These are phyloP conservation scores for Eulemur macaco DNA, from an alignment of 2,113 vertebrate species.

Conservation along the genomic window DNA sequence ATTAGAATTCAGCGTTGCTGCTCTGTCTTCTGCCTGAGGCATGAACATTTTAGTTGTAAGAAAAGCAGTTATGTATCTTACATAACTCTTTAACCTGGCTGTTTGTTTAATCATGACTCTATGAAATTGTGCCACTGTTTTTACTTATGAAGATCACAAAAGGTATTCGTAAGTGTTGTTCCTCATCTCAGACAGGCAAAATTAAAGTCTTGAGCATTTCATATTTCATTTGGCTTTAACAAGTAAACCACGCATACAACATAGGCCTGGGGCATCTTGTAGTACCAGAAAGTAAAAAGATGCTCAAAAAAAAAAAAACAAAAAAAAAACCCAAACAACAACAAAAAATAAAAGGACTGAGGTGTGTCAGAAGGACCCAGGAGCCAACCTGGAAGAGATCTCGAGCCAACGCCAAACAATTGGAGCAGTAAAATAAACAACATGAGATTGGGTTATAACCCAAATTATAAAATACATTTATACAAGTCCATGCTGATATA, in stretches of 20 bases:
- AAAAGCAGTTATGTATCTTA: background rate
- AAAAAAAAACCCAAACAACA: background rate
- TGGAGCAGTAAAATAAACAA: background rate
- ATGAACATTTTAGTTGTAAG: background rate
- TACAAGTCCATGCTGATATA: background rate
- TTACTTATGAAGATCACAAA: background rate
- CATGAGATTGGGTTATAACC: background rate
- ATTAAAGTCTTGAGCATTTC: background rate
- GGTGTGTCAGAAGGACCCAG: background rate
- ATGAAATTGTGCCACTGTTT: background rate
- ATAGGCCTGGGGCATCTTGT: background rate
- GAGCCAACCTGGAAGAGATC: background rate
- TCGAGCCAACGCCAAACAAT: background rate
- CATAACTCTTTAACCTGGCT: background rate
- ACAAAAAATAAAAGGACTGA: background rate
- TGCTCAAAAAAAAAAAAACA: background rate
- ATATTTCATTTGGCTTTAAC: slow-evolving; percentile 35
- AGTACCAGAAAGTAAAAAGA: background rate
- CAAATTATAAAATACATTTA: background rate
- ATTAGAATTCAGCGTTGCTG: background rate
- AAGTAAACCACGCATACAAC: background rate
- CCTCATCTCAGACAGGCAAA: background rate
- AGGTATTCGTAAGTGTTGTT: background rate
- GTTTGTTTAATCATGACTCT: background rate
- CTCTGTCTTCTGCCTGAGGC: background rate